phyloP scores from a whole-genome alignment of 2,888 invertebrate genomes.

The Clivina fossor region DNA sequence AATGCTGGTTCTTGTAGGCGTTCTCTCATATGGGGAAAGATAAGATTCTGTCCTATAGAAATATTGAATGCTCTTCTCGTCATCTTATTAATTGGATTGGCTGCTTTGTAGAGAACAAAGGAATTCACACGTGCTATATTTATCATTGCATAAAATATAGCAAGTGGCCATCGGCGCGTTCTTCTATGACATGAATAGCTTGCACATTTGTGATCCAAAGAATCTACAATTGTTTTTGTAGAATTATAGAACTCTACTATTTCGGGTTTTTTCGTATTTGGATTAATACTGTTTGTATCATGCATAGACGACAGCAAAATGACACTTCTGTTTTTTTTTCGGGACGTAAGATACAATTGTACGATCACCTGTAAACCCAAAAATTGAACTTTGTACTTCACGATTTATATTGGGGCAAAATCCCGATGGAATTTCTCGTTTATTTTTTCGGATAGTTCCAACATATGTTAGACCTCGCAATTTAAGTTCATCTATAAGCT shows the following conservation, averaged over 20 bases:
- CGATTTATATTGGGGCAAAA: slow-evolving; percentile 28
- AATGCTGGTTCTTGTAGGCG: no score
- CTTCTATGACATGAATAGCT: background rate
- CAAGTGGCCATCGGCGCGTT: background rate
- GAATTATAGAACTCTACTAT: background rate
- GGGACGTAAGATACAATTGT: slow-evolving; percentile 1
- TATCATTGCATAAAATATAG: background rate
- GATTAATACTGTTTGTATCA: background rate
- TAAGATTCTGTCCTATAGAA: background rate
- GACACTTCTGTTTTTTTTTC: slow-evolving; percentile 3
- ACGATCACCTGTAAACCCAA: background rate
- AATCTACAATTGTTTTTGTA: background rate
- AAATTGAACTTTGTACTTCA: slow-evolving; percentile 4
- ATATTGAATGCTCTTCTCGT: no score
- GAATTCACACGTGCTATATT: background rate
- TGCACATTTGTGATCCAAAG: slow-evolving; percentile 1
- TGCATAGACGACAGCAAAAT: background rate
- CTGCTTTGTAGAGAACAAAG: background rate
- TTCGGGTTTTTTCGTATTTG: background rate
- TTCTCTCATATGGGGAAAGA: background rate
- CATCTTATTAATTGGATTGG: background rate
- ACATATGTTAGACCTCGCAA: background rate
- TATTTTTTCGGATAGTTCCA: slow-evolving; percentile 1
- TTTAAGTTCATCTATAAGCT: slow-evolving; percentile 27
- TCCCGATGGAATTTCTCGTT: slow-evolving; percentile 40